Evolutionary conservation across 2,888 invertebrate genomes (phyloP).

Genomic region (Junonia oenone): DNA sequence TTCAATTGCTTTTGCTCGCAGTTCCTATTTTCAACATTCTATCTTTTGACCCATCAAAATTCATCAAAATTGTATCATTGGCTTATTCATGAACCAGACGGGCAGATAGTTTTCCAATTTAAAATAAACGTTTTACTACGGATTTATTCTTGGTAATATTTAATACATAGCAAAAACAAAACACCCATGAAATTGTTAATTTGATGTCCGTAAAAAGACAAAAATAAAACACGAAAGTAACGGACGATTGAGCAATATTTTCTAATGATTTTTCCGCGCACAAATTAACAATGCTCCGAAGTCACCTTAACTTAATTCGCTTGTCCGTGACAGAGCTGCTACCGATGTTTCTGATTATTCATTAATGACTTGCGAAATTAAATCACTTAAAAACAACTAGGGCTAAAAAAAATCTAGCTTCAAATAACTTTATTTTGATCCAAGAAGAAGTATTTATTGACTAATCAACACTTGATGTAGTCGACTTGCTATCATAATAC

Average conservation of each 20-base stretch:
- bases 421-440: neutral
- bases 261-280: conserved; percentile 4
- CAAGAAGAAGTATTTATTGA: no score
- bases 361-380: conserved; percentile 11
- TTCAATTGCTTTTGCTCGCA: no score
- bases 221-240: neutral
- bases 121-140: no score
- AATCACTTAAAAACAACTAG: neutral
- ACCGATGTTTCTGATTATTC: conserved; percentile 1
- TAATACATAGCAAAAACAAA: no score
- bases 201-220: neutral
- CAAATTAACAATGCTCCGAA: conserved; percentile 8
- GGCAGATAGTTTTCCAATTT: no score
- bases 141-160: neutral
- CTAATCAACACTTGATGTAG: no score
- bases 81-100: no score
- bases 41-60: no score
- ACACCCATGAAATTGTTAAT: neutral
- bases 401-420: neutral
- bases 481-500: no score
- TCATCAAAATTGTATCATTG: no score
- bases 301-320: neutral
- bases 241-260: neutral
- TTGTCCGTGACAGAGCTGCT: conserved; percentile 7
- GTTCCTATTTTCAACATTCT: no score